These are phyloP conservation scores for Hydriomena furcata DNA, from an alignment of 2,888 invertebrate species.

Conservation along the genomic window DNA sequence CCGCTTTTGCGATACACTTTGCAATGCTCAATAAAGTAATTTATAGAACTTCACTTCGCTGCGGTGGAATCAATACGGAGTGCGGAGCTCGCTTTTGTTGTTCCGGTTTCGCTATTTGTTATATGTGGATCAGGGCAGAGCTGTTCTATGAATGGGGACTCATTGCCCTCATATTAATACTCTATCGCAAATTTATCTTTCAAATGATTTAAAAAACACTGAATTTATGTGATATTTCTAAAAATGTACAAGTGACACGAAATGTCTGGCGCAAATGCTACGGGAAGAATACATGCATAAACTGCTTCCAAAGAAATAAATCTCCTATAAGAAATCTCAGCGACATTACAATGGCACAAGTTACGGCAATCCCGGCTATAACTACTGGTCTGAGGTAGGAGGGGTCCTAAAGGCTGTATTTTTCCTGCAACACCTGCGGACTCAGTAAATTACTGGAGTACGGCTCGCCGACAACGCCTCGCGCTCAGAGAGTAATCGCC, in stretches of 20 bases:
- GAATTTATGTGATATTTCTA: no score
- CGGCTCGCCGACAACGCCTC: constrained; percentile 33
- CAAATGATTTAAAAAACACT: no score
- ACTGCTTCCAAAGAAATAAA: constrained; percentile 24
- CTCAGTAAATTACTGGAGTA: constrained; percentile 48
- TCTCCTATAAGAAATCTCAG: constrained; percentile 29
- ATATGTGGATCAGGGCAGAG: constrained; percentile 14
- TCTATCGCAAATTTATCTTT: no score
- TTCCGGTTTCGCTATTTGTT: constrained; percentile 23
- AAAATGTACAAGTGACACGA: no score
- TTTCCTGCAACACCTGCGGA: constrained; percentile 58
- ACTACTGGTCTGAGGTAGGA: constrained; percentile 35
- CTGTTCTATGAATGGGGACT: neutral
- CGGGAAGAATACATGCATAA: neutral
- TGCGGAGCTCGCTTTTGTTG: constrained; percentile 9
- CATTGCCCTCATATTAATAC: neutral
- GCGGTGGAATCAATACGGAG: constrained; percentile 30
- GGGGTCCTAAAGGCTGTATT: constrained; percentile 42
- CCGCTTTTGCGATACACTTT: constrained; percentile 51
- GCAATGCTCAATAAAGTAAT: constrained; percentile 48
- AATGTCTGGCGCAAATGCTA: neutral
- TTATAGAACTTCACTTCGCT: constrained; percentile 34
- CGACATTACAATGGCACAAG: constrained; percentile 41
- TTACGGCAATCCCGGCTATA: constrained; percentile 41
- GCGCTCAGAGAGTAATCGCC: constrained; percentile 41